These are phyloP conservation scores for Hydraecia micacea DNA, from an alignment of 2,888 invertebrate genomes.

Conservation along the genomic window DNA sequence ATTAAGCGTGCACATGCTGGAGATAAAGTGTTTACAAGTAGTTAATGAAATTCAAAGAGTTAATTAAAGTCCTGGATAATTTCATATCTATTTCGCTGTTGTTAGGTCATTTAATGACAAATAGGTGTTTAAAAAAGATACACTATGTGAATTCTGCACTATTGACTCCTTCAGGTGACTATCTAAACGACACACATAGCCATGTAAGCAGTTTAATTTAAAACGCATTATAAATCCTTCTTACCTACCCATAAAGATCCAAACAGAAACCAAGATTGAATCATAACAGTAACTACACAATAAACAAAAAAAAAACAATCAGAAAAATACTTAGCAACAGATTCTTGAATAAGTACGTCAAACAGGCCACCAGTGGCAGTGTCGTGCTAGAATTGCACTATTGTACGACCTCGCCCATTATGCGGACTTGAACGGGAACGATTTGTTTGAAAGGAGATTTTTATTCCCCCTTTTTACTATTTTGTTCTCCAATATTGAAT, in stretches of 20 bases:
- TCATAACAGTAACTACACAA: constrained; percentile 11
- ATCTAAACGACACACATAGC: not conserved
- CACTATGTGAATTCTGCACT: too few relatives aligned
- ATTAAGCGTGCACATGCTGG: not conserved
- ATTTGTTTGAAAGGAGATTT: constrained; percentile 68
- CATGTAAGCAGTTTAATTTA: not conserved
- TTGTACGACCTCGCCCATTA: constrained; percentile 61
- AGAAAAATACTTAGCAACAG: constrained; percentile 42
- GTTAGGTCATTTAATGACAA: not conserved
- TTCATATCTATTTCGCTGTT: not conserved
- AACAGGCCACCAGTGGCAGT: constrained; percentile 36
- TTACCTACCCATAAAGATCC: not conserved
- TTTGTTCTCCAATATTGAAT: constrained; percentile 61
- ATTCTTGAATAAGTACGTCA: constrained; percentile 48
- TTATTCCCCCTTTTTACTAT: constrained; percentile 57
- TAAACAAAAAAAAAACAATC: constrained; percentile 4
- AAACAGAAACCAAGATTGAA: constrained; percentile 24
- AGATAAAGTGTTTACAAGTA: not conserved
- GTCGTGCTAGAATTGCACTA: constrained; percentile 59
- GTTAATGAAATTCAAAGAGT: too few relatives aligned
- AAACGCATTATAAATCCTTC: not conserved
- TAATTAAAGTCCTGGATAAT: not conserved
- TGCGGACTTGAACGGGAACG: constrained; percentile 61
- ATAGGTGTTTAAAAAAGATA: too few relatives aligned
- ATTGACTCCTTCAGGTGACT: not conserved